Conservation (phyloP, 2,797 vertebrate genomes). For the Lithobates sylvaticus region DNA sequence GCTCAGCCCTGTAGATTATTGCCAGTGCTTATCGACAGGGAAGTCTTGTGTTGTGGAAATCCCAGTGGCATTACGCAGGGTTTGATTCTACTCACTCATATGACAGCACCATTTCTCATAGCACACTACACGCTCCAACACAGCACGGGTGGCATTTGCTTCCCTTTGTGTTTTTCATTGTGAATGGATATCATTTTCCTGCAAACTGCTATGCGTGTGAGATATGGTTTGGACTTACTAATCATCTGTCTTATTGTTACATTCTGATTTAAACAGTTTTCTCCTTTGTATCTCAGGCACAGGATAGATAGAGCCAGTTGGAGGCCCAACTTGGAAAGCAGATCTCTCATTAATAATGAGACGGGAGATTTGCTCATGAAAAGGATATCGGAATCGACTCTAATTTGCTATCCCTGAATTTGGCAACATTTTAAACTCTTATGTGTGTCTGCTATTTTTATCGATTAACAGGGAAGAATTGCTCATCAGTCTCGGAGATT, state of each 20-base stretch:
- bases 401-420: background rate
- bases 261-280: background rate
- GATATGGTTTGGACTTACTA: background rate
- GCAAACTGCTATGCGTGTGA: background rate
- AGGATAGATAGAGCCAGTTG: background rate
- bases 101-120: slow-evolving; percentile 53
- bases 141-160: background rate
- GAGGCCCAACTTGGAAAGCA: background rate
- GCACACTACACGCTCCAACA: background rate
- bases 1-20: slow-evolving; percentile 40
- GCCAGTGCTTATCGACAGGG: slow-evolving; percentile 38
- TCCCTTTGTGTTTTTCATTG: background rate
- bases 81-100: slow-evolving; percentile 23
- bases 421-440: background rate
- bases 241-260: background rate
- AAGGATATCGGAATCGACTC: background rate
- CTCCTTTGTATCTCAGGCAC: background rate
- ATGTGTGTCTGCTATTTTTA: background rate
- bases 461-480: no score
- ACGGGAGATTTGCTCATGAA: no score
- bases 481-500: no score
- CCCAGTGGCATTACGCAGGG: slow-evolving; percentile 25
- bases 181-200: background rate
- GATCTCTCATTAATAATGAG: background rate
- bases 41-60: slow-evolving; percentile 45